These are phyloP conservation scores for Brachystomella parvula DNA, from an alignment of 1,140 invertebrate genomes.

Conservation along the genomic window DNA sequence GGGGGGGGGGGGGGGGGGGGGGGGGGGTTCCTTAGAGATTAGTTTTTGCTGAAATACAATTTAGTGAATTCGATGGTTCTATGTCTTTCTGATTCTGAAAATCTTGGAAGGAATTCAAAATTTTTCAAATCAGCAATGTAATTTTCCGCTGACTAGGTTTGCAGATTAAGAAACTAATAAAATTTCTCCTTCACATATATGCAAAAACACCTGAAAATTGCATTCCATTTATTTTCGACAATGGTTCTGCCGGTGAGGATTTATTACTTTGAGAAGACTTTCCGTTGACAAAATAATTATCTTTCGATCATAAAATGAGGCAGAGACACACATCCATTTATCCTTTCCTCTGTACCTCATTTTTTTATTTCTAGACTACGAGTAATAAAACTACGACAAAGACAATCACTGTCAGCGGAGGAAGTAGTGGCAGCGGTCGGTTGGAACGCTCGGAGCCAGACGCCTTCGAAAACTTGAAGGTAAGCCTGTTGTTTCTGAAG, in stretches of 20 bases:
- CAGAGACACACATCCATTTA: background rate
- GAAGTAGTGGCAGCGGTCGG: background rate
- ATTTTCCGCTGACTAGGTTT: background rate
- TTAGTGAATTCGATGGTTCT: no score
- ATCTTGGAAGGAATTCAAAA: background rate
- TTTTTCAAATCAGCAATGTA: no score
- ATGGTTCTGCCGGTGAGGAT: no score
- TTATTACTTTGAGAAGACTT: no score
- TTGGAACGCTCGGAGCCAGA: conserved; percentile 19
- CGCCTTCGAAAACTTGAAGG: conserved; percentile 37
- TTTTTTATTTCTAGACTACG: conserved; percentile 30
- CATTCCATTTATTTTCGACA: no score
- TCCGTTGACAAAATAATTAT: background rate
- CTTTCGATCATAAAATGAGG: background rate
- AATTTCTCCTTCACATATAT: background rate
- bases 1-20: no score
- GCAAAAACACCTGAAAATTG: background rate
- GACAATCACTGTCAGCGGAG: conserved; percentile 33
- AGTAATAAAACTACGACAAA: conserved; percentile 36
- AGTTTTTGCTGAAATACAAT: no score
- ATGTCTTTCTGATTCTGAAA: no score
- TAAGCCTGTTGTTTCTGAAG: no score
- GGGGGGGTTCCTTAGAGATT: no score
- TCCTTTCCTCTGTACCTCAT: background rate
- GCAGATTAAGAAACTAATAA: background rate